phyloP scores from a whole-genome alignment of 2,888 invertebrate genomes.

The Thelaira solivaga region DNA sequence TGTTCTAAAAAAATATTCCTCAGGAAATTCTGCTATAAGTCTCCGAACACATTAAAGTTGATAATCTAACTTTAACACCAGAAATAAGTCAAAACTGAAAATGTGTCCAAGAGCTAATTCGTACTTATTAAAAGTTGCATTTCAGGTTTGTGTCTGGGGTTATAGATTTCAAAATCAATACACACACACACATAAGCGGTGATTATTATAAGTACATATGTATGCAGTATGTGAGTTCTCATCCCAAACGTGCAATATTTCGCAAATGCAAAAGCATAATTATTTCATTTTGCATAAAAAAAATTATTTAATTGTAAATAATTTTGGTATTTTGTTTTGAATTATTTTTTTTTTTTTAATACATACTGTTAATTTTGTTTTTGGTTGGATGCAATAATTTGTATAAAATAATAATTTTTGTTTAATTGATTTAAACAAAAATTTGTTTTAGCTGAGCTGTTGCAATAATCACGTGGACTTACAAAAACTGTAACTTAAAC shows the following conservation, averaged over 20 bases:
- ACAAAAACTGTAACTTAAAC: slow-evolving; percentile 30
- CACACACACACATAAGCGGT: too few relatives aligned
- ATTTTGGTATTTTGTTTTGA: slow-evolving; percentile 5
- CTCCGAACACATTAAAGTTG: too few relatives aligned
- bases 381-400: slow-evolving; percentile 37
- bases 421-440: slow-evolving; percentile 32
- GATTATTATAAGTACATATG: too few relatives aligned
- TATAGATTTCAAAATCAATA: too few relatives aligned
- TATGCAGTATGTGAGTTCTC: too few relatives aligned
- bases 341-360: slow-evolving; percentile 4
- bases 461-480: slow-evolving; percentile 44
- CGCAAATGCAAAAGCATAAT: background rate
- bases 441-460: slow-evolving; percentile 34
- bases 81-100: too few relatives aligned
- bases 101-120: too few relatives aligned
- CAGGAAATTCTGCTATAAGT: too few relatives aligned
- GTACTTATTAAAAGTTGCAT: too few relatives aligned
- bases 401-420: slow-evolving; percentile 26
- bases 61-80: too few relatives aligned
- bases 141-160: too few relatives aligned
- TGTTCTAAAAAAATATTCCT: too few relatives aligned
- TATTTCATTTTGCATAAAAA: background rate
- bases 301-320: slow-evolving; percentile 6
- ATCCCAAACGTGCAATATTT: slow-evolving; percentile 50
- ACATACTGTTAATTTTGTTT: slow-evolving; percentile 18